Percentiles rank a stretch among this genome's conserved stretches.
Evolutionary conservation across 2,888 invertebrate species (phyloP).

Genomic region (Drepanosiphum platanoidis): DNA sequence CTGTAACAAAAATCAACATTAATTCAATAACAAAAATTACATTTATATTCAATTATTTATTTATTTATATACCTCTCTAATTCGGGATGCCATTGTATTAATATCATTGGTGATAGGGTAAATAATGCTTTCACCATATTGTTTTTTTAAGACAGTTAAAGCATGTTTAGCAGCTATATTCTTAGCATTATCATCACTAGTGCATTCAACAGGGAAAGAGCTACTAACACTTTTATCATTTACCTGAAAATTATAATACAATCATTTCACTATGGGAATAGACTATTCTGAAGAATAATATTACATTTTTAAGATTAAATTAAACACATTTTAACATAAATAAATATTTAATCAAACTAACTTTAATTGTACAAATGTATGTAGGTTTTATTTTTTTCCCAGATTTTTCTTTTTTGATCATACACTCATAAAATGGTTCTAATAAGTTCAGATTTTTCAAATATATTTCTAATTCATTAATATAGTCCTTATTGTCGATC

Average conservation of each 20-base stretch:
- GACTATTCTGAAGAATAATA: background rate
- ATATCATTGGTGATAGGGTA: constrained; percentile 54
- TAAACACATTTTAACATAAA: background rate
- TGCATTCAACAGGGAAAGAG: constrained; percentile 48
- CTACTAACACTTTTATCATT: constrained; percentile 46
- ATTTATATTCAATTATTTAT: background rate
- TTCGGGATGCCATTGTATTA: constrained; percentile 42
- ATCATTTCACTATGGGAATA: background rate
- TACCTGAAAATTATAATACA: constrained; percentile 13
- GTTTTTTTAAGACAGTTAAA: constrained; percentile 19
- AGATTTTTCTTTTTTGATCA: constrained; percentile 52
- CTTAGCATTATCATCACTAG: constrained; percentile 8
- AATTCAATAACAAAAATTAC: background rate
- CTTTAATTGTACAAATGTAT: constrained; percentile 48
- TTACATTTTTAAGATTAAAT: background rate
- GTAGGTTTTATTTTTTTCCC: constrained; percentile 32
- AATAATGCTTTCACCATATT: constrained; percentile 46
- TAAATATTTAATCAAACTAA: background rate
- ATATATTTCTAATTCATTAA: constrained; percentile 39
- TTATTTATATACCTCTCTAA: constrained; percentile 29
- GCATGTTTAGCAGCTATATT: constrained; percentile 43
- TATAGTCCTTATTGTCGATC: constrained; percentile 22
- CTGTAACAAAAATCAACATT: constrained; percentile 9
- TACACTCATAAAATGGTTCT: constrained; percentile 51
- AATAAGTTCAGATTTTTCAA: constrained; percentile 41